Percentiles rank a stretch among this genome's conserved stretches.
Evolutionary conservation across 2,888 invertebrate genomes (phyloP).

Genomic region (Drosophila anceps): DNA sequence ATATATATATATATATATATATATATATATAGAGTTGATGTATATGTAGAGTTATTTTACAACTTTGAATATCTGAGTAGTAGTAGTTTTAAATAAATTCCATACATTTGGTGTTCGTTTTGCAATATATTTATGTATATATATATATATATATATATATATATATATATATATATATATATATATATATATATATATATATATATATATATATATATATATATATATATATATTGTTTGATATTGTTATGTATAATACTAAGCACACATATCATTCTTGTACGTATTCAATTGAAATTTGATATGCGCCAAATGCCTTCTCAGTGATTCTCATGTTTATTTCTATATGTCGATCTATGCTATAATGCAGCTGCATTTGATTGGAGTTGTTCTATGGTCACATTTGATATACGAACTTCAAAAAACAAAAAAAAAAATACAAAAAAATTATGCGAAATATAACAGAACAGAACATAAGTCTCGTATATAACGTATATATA

Average conservation of each 20-base stretch:
- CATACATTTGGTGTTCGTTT: constrained; percentile 28
- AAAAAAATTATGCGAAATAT: not conserved
- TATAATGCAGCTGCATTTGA: not conserved
- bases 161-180: not conserved
- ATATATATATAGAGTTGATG: not conserved
- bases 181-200: not conserved
- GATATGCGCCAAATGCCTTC: constrained; percentile 58
- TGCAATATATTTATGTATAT: not conserved
- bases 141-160: not conserved
- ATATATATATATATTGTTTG: not conserved
- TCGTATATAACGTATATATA: not conserved
- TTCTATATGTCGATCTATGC: not conserved
- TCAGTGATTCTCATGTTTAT: constrained; percentile 16
- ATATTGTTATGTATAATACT: constrained; percentile 5
- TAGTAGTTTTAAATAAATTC: constrained; percentile 33
- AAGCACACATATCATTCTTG: constrained; percentile 37
- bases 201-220: not conserved
- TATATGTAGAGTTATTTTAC: constrained; percentile 21
- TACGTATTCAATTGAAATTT: constrained; percentile 24
- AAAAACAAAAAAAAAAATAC: not conserved
- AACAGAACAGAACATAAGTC: not conserved
- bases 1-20: constrained; percentile 5
- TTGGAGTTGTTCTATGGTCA: constrained; percentile 21
- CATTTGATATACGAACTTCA: constrained; percentile 1
- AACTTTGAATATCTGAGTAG: constrained; percentile 25